Conservation (phyloP, 2,797 vertebrate species). For the Staurois parvus region DNA sequence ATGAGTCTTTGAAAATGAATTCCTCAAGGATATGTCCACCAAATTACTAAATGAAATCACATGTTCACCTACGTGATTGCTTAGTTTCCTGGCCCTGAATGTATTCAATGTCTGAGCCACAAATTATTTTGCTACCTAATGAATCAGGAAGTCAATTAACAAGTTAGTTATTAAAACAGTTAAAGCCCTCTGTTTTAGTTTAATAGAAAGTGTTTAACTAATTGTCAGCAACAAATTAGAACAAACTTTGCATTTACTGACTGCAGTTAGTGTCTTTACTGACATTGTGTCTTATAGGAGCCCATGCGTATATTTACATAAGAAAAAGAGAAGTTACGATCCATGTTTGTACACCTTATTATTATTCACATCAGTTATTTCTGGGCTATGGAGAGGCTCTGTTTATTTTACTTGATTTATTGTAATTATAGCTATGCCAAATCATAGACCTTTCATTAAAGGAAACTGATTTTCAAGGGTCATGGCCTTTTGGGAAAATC, state of each 20-base stretch:
- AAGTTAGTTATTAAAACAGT: conserved; percentile 83
- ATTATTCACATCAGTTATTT: conserved; percentile 15
- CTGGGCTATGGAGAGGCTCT: conserved; percentile 11
- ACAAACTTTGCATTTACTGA: conserved; percentile 27
- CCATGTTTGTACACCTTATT: conserved; percentile 27
- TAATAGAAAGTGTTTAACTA: conserved; percentile 68
- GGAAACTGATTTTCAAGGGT: conserved; percentile 57
- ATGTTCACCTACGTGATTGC: conserved; percentile 49
- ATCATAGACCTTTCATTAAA: conserved; percentile 44
- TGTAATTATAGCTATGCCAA: conserved; percentile 34
- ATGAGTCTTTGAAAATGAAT: neutral
- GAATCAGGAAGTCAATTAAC: conserved; percentile 84
- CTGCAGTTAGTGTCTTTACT: conserved; percentile 26
- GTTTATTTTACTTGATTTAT: conserved; percentile 57
- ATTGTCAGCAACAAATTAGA: conserved; percentile 72
- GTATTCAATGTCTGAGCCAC: conserved; percentile 78
- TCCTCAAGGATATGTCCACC: neutral
- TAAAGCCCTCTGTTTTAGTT: conserved; percentile 77
- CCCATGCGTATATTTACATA: conserved; percentile 20
- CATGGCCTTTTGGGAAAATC: conserved; percentile 49
- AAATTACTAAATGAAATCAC: neutral
- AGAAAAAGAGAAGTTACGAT: conserved; percentile 45
- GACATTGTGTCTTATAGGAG: conserved; percentile 3
- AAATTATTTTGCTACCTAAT: conserved; percentile 84
- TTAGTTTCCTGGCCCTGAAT: conserved; percentile 78